phyloP scores from a whole-genome alignment of 2,888 invertebrate genomes.

The Tridacna crocea region DNA sequence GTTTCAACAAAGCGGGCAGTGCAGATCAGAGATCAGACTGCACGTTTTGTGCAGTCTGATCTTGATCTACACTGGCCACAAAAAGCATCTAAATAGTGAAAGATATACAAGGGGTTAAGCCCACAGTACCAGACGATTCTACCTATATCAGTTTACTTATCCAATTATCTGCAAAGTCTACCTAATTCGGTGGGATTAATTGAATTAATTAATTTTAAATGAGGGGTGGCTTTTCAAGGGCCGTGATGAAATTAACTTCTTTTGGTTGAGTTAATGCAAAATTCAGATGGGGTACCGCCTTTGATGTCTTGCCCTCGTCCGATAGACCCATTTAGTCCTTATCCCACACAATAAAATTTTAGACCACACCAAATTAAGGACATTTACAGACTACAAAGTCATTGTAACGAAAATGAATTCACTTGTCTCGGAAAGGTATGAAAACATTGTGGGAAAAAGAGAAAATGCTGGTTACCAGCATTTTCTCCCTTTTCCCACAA shows the following conservation, averaged over 20 bases:
- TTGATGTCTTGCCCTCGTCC: slow-evolving; percentile 1
- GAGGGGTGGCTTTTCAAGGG: slow-evolving; percentile 11
- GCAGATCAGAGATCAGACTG: not conserved
- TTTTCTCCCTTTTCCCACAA: slow-evolving; percentile 5
- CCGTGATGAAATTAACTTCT: slow-evolving; percentile 18
- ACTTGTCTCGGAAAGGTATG: too few relatives aligned
- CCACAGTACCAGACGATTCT: not conserved
- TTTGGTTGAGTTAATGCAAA: slow-evolving; percentile 18
- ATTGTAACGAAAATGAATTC: too few relatives aligned
- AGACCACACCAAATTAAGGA: too few relatives aligned
- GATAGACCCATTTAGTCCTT: not conserved
- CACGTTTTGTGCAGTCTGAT: not conserved
- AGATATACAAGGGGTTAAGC: not conserved
- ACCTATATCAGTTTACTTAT: slow-evolving; percentile 3
- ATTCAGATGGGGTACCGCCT: slow-evolving; percentile 9
- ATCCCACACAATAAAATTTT: too few relatives aligned
- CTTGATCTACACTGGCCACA: not conserved
- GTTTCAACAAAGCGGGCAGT: too few relatives aligned
- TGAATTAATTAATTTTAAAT: slow-evolving; percentile 20
- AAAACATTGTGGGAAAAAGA: too few relatives aligned
- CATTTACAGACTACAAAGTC: too few relatives aligned
- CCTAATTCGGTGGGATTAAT: slow-evolving; percentile 8
- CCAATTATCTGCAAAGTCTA: slow-evolving; percentile 20
- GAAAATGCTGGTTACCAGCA: not conserved
- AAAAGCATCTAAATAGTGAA: not conserved